A percentile compares a stretch with the other conserved stretches of the same genome.
Evolutionary conservation across 2,113 vertebrate species (phyloP).

Genomic region (Asarcornis scutulata): DNA sequence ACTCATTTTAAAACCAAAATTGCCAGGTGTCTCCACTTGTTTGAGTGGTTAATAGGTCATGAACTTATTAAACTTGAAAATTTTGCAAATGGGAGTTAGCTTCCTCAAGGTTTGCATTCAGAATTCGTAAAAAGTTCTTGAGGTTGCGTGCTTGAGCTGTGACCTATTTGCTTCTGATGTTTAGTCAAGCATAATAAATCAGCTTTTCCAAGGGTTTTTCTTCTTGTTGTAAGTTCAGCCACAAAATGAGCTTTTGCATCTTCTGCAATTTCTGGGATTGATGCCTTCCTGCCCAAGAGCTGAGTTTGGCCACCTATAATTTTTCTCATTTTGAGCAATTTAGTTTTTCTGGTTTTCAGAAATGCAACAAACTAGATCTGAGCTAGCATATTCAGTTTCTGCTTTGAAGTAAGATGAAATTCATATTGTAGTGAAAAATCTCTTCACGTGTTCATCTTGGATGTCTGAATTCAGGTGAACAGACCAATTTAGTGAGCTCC

Average conservation of each 20-base stretch:
- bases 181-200: constrained; percentile 50
- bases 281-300: constrained; percentile 59
- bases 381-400: constrained; percentile 19
- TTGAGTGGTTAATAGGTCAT: neutral
- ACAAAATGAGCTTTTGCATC: constrained; percentile 49
- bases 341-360: constrained; percentile 54
- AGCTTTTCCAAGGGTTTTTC: constrained; percentile 49
- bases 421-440: constrained; percentile 18
- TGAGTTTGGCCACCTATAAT: constrained; percentile 48
- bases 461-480: constrained; percentile 41
- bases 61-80: neutral
- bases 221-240: constrained; percentile 60
- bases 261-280: constrained; percentile 51
- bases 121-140: constrained; percentile 12
- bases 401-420: constrained; percentile 21
- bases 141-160: constrained; percentile 59
- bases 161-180: constrained; percentile 4
- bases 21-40: neutral
- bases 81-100: neutral
- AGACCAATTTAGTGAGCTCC: constrained; percentile 43
- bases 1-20: neutral
- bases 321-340: constrained; percentile 54
- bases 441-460: constrained; percentile 21
- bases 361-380: constrained; percentile 50
- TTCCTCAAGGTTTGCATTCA: neutral